Evolutionary conservation across 2,888 invertebrate genomes (phyloP), one percentile per base, ranked within the genome.

Genomic region (Ceriagrion tenellum): DNA sequence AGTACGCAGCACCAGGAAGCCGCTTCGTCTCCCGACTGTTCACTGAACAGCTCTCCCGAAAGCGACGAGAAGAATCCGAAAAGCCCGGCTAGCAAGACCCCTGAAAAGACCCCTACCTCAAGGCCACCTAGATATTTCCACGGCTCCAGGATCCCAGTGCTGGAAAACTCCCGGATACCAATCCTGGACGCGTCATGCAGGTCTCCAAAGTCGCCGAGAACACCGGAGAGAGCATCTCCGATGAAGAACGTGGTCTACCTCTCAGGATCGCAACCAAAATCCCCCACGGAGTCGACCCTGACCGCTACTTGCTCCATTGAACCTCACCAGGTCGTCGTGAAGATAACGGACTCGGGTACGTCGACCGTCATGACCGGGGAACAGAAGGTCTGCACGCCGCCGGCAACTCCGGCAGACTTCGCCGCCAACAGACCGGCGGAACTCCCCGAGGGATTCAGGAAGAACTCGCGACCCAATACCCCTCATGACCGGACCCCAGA

Each of bases 31-130:
- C 69, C 69, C 13, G 93, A 93, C 30, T 69, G 69, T 20, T 93
- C 93, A 0, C 69, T 63, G 47, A 93, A 63, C 55, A 93, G 93
- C 69, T 93, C 93, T 47, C 93, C 93, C 20, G 93, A 93, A 16
- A 93, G 69, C 55, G 93, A 93, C 47, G 93, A 69, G 8, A 93
- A 93, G 35, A 26, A n/a, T 4, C 96, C 96, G 12, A 96, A 96
- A 93, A 96, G 96, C 95, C 96, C 96, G 89, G 96, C 96, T 88
- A 96, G 96, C 8, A 97, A 97, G 95, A 97, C 97, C 89, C 97
- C 97, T 16, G 97, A 97, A 0, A 97, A 96, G 59, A 95, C 97
- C 23, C 95, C 96, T 95, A 97, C 97, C 95, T 63, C 40, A n/a
- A 63, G n/a, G n/a, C 23, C 74, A 26, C 93, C 93, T 0, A 93